Evolutionary conservation across 2,797 vertebrate genomes (phyloP).

Genomic region (Danio choprae): DNA sequence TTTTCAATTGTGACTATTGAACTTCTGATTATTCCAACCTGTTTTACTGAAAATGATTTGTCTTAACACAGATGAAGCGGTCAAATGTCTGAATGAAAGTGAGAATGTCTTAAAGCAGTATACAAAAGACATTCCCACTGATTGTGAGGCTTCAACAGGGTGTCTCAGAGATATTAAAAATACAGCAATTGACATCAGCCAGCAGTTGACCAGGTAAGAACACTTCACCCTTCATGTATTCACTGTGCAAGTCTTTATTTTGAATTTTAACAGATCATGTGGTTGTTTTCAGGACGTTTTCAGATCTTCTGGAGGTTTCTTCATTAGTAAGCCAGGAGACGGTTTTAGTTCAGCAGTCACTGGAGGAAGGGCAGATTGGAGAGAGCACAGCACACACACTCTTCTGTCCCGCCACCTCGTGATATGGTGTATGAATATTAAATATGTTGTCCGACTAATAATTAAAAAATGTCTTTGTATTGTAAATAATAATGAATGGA

Average conservation of each 20-base stretch:
- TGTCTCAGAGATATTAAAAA: slow-evolving; percentile 75
- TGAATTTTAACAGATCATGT: background rate
- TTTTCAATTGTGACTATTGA: background rate
- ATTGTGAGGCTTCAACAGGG: slow-evolving; percentile 61
- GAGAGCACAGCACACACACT: slow-evolving; percentile 63
- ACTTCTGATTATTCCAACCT: background rate
- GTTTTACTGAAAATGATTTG: background rate
- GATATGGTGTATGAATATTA: background rate
- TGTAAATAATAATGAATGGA: background rate
- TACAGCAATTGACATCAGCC: slow-evolving; percentile 69
- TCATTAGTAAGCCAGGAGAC: slow-evolving; percentile 78
- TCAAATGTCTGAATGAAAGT: slow-evolving; percentile 71
- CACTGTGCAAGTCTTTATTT: background rate
- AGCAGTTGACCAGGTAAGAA: slow-evolving; percentile 81
- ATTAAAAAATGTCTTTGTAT: background rate
- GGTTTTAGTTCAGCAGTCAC: slow-evolving; percentile 67
- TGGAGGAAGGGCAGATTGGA: slow-evolving; percentile 75
- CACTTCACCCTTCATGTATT: background rate
- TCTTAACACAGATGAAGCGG: slow-evolving; percentile 72
- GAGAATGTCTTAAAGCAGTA: slow-evolving; percentile 74
- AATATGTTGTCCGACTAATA: background rate
- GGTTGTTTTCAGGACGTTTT: slow-evolving; percentile 71
- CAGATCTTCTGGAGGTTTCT: slow-evolving; percentile 78
- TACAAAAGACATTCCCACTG: slow-evolving; percentile 60
- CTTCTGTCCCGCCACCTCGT: slow-evolving; percentile 64